phyloP scores from a whole-genome alignment of 2,797 vertebrate genomes.

The Serranus cabrilla region DNA sequence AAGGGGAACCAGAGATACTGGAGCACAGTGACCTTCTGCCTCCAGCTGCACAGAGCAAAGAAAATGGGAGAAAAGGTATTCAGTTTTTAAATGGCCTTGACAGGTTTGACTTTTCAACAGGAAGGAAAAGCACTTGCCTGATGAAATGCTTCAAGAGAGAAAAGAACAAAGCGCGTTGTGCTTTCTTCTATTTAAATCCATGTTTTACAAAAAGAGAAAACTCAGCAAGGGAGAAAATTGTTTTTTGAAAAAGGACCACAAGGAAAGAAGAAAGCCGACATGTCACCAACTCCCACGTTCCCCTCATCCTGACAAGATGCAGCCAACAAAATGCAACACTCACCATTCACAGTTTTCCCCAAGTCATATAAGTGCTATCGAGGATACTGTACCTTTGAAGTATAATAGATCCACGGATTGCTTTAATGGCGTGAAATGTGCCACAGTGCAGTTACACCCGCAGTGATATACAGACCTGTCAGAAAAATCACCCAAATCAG shows the following conservation, averaged over 20 bases:
- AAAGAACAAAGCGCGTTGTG: conserved; percentile 37
- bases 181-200: conserved; percentile 55
- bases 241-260: conserved; percentile 34
- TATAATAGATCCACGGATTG: conserved; percentile 44
- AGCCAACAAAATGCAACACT: conserved; percentile 36
- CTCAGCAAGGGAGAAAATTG: conserved; percentile 34
- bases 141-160: conserved; percentile 60
- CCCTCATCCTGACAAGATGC: conserved; percentile 45
- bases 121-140: conserved; percentile 66
- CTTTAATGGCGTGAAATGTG: conserved; percentile 64
- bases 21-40: conserved; percentile 57
- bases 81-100: conserved; percentile 65
- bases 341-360: conserved; percentile 28
- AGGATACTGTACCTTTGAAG: conserved; percentile 48
- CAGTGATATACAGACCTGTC: conserved; percentile 68
- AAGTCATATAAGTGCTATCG: conserved; percentile 34
- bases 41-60: conserved; percentile 31
- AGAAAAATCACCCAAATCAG: conserved; percentile 72
- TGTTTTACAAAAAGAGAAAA: conserved; percentile 46
- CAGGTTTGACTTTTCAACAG: conserved; percentile 67
- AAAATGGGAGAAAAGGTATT: conserved; percentile 55
- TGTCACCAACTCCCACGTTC: conserved; percentile 55
- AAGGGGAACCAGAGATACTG: conserved; percentile 20
- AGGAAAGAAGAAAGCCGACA: conserved; percentile 30
- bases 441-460: conserved; percentile 43